These are phyloP conservation scores for Campoplex nolae DNA, from an alignment of 2,888 invertebrate genomes.

Conservation along the genomic window DNA sequence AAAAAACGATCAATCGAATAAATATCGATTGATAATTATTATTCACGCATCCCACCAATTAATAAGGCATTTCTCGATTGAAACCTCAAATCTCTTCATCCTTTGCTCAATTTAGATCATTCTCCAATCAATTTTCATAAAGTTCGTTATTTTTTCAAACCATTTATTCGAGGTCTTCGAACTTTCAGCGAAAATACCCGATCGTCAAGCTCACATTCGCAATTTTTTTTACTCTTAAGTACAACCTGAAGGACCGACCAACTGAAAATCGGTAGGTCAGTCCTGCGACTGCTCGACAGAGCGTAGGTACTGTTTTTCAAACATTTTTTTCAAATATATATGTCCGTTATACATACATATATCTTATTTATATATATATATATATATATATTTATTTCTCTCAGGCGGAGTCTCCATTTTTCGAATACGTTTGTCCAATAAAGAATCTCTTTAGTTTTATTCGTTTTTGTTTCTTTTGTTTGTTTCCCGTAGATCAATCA, in stretches of 20 bases:
- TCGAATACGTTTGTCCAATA: conserved; percentile 27
- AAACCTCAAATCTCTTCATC: not conserved
- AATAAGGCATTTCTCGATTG: not conserved
- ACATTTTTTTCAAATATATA: conserved; percentile 12
- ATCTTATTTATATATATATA: conserved; percentile 8
- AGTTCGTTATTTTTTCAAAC: not conserved
- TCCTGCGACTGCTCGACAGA: not conserved
- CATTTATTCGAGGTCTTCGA: not conserved
- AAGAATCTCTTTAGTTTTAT: not conserved
- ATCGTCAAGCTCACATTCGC: conserved; percentile 41
- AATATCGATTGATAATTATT: conserved; percentile 8
- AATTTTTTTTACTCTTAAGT: conserved; percentile 47
- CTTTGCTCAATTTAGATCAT: not conserved
- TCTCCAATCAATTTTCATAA: not conserved
- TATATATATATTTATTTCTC: conserved; percentile 49
- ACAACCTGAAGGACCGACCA: conserved; percentile 56
- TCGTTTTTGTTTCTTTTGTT: conserved; percentile 1
- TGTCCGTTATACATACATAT: conserved; percentile 24
- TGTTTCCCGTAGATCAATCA: conserved; percentile 26
- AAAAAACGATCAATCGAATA: not conserved
- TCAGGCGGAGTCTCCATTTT: conserved; percentile 77
- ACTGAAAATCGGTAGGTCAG: too few species aligned
- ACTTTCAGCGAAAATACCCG: conserved; percentile 1
- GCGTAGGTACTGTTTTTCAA: conserved; percentile 67
- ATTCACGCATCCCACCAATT: not conserved